phyloP scores from a whole-genome alignment of 2,888 invertebrate species.

The Melanotus villosus region DNA sequence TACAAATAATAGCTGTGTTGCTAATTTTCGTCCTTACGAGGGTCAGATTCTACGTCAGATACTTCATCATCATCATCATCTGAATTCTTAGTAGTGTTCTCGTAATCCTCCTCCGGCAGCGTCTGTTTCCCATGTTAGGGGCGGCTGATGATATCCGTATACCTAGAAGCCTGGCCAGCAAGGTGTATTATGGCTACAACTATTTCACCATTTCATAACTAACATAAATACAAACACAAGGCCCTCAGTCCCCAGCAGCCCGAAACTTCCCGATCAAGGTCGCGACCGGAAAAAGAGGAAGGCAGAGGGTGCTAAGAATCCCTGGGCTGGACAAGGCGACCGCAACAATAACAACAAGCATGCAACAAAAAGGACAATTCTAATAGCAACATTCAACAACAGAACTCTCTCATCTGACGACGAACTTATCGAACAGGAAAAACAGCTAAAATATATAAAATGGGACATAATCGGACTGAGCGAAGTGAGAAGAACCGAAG shows the following conservation, averaged over 20 bases:
- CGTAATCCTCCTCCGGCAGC: too few relatives aligned
- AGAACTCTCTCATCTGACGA: constrained; percentile 1
- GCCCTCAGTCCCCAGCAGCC: constrained; percentile 13
- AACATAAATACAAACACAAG: constrained; percentile 4
- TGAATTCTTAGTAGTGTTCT: too few relatives aligned
- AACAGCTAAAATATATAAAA: constrained; percentile 5
- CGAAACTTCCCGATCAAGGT: constrained; percentile 4
- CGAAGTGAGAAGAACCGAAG: constrained; percentile 5
- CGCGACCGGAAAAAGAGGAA: constrained; percentile 1
- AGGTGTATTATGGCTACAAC: too few relatives aligned
- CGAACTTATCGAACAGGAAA: background rate
- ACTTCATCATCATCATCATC: too few relatives aligned
- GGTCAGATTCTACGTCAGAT: too few relatives aligned
- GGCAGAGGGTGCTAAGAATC: constrained; percentile 4
- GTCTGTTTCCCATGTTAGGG: too few relatives aligned
- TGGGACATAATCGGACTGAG: background rate
- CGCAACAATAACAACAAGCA: background rate
- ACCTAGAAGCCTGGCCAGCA: too few relatives aligned
- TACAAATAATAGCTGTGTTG: too few relatives aligned
- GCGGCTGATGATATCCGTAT: too few relatives aligned
- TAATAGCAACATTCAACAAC: constrained; percentile 1
- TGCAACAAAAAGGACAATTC: background rate
- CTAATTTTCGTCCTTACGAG: too few relatives aligned
- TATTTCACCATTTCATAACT: background rate
- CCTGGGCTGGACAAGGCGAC: background rate